Percentiles rank a stretch among this genome's conserved stretches.
Conservation (phyloP, 2,797 vertebrate genomes). For the Phaenicophaeus curvirostris region DNA sequence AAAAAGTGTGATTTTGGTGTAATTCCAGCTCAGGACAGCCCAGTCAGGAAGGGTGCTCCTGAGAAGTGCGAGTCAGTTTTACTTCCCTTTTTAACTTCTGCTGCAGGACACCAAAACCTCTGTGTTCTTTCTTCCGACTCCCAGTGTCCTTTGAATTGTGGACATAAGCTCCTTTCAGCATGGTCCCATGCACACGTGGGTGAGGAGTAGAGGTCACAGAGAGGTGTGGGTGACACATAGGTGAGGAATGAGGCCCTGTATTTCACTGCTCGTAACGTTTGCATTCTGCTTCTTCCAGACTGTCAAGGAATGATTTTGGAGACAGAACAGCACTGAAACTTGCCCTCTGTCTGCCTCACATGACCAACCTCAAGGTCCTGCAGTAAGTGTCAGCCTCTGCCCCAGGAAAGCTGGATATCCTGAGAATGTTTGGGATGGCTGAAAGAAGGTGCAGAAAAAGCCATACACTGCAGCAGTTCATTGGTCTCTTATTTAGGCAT, state of each 20-base stretch:
- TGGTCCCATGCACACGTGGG: neutral
- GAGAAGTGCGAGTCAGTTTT: neutral
- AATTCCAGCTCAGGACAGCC: neutral
- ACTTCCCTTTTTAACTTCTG: neutral
- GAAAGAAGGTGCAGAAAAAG: neutral
- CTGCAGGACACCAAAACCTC: neutral
- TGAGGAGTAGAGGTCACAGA: neutral
- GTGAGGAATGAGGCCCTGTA: neutral
- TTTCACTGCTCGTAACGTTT: neutral
- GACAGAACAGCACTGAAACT: conserved; percentile 74
- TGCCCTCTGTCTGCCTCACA: conserved; percentile 73
- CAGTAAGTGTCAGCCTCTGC: conserved; percentile 78
- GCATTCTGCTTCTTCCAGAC: conserved; percentile 68
- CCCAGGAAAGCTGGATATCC: neutral
- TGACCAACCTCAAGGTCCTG: conserved; percentile 77
- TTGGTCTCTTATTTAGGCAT: neutral
- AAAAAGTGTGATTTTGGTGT: neutral
- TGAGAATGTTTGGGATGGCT: neutral
- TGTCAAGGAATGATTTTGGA: conserved; percentile 83
- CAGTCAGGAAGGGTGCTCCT: neutral
- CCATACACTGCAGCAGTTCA: neutral
- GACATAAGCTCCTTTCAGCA: neutral
- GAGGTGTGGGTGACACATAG: rapidly evolving
- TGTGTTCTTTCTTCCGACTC: neutral
- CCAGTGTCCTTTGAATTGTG: neutral